Base-by-base conservation (phyloP, 2,888 invertebrate species). In the Troides helena region DNA sequence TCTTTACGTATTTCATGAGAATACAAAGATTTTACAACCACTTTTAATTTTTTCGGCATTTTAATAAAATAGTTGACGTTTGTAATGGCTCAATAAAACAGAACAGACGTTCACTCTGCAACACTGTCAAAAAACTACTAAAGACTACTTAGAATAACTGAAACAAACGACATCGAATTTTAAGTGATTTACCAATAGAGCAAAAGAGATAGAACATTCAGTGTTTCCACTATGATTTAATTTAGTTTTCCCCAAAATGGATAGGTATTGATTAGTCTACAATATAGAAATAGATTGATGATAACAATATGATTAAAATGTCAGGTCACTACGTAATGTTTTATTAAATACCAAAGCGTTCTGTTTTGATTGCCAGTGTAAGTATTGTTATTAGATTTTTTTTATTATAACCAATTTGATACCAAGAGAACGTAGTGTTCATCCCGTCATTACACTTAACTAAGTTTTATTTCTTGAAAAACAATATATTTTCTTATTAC, bases 41-140 rank as follows among this genome's bases (percentile, higher is more conserved):
- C 89, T 88, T 93, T 93, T 39, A 92, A 79, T 81, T 93, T 93
- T 78, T 93, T 93, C 80, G 91, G 93, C 93, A 93, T 93, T 76
- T 77, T 87, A 68, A 70, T 53, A 66, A 67, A 43, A 56, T 61
- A 46, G 72, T 77, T 74, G 71, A 65, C 56, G 68, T 62, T 68
- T 53, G 65, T 65, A 69, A 63, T 62, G 65, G 68, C 67, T n/a
- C 46, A 70, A 63, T 62, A 43, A 30, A 65, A 59, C 68, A 14
- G 25, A 39, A 72, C 72, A 70, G 76, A 77, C 78, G 75, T 68
- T 10, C 74, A 69, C 46, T 5, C 68, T 0, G 7, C 12, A 10
- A 70, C 67, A 60, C 70, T 80, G 81, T 80, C 82, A 83, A 80
- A 74, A 67, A 62, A 71, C 70, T 69, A 87, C 87, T 87, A 72